Conservation (phyloP, 2,888 invertebrate species). For the Formica aserva region DNA sequence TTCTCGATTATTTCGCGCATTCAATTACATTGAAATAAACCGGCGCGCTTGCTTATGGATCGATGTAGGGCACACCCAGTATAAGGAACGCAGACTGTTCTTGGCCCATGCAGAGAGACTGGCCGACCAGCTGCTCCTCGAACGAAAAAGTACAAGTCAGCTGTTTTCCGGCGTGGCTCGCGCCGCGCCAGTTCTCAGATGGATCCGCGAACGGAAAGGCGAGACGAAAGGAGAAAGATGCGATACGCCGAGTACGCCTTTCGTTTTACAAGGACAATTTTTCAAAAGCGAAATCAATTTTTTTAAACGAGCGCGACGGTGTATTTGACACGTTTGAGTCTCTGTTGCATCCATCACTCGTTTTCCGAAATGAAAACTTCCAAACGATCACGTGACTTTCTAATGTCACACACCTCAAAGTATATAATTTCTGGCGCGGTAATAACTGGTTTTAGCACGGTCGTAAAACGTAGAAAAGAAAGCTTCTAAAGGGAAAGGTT, state of each 20-base stretch:
- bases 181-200: constrained; percentile 62
- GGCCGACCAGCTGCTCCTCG: constrained; percentile 74
- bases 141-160: constrained; percentile 77
- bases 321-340: not conserved
- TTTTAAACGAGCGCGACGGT: not conserved
- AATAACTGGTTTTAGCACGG: constrained; percentile 20
- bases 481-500: constrained; percentile 26
- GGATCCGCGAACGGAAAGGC: constrained; percentile 30
- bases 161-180: constrained; percentile 77
- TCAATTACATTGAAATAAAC: constrained; percentile 21
- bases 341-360: not conserved
- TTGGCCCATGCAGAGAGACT: constrained; percentile 63
- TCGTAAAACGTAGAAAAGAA: constrained; percentile 31
- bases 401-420: constrained; percentile 18
- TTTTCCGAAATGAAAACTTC: not conserved
- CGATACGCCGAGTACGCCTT: constrained; percentile 22
- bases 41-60: not conserved
- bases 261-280: constrained; percentile 40
- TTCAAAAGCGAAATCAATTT: constrained; percentile 4
- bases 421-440: constrained; percentile 30
- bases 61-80: constrained; percentile 70
- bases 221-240: constrained; percentile 6
- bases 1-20: not conserved
- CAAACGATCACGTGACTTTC: not conserved
- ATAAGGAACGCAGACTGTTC: constrained; percentile 77